Percentiles rank a stretch among this genome's conserved stretches.
Conservation (phyloP, 2,113 vertebrate genomes). For the Onychorhynchus coronatus region DNA sequence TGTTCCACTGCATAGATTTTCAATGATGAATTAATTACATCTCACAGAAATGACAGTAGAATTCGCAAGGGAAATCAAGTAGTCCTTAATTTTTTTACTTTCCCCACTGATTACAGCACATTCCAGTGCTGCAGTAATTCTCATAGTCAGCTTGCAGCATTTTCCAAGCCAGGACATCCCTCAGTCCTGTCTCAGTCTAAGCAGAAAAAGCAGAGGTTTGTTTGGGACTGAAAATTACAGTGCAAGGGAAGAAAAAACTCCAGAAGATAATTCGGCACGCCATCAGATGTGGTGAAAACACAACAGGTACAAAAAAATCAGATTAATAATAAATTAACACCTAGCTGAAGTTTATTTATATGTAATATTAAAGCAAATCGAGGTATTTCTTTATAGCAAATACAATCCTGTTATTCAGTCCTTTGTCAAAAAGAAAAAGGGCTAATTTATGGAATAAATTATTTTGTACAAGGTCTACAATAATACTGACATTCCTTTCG, state of each 20-base stretch:
- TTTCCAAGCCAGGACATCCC: conserved; percentile 55
- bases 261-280: neutral
- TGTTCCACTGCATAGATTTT: conserved; percentile 32
- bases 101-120: conserved; percentile 44
- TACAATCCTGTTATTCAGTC: neutral
- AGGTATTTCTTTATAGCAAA: neutral
- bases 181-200: conserved; percentile 35
- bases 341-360: neutral
- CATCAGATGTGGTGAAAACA: neutral
- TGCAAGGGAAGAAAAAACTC: conserved; percentile 30
- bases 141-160: neutral
- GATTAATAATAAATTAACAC: neutral
- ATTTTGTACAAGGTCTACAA: neutral
- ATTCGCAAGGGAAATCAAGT: conserved; percentile 68
- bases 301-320: accelerated
- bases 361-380: neutral
- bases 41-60: conserved; percentile 67
- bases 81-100: conserved; percentile 58
- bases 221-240: conserved; percentile 51
- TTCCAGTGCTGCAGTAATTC: conserved; percentile 44
- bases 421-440: neutral
- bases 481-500: neutral
- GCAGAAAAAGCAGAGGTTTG: conserved; percentile 42
- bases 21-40: conserved; percentile 68
- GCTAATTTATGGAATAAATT: neutral